phyloP scores from a whole-genome alignment of 2,888 invertebrate genomes.

The Ophion ellenae region DNA sequence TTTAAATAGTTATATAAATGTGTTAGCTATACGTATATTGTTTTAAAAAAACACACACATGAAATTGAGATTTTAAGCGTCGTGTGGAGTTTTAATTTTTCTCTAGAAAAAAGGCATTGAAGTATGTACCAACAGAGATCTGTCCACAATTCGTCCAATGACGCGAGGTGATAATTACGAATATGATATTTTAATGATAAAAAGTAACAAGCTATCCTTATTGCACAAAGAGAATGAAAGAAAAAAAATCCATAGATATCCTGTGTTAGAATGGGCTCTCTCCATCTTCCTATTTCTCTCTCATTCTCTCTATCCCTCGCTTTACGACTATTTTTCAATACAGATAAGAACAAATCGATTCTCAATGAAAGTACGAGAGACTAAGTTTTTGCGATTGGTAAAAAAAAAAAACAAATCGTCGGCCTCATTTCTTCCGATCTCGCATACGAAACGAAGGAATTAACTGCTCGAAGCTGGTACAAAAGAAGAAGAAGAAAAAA shows the following conservation, averaged over 20 bases:
- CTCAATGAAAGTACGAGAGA: slow-evolving; percentile 63
- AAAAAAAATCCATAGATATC: slow-evolving; percentile 33
- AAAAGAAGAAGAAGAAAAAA: slow-evolving; percentile 29
- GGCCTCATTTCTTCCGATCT: slow-evolving; percentile 17
- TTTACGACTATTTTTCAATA: slow-evolving; percentile 54
- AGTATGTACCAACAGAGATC: slow-evolving; percentile 70
- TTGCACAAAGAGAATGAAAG: not conserved
- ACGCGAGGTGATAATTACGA: slow-evolving; percentile 73
- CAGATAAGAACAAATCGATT: slow-evolving; percentile 43
- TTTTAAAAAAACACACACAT: slow-evolving; percentile 39
- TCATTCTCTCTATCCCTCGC: not conserved
- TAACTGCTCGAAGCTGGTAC: slow-evolving; percentile 68
- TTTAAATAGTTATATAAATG: slow-evolving; percentile 62
- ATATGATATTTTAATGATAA: slow-evolving; percentile 56
- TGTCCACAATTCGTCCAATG: slow-evolving; percentile 79
- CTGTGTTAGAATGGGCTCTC: slow-evolving; percentile 47
- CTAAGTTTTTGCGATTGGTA: slow-evolving; percentile 3
- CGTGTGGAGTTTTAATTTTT: slow-evolving; percentile 26
- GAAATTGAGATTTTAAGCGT: slow-evolving; percentile 52
- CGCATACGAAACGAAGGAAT: slow-evolving; percentile 62
- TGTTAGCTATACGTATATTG: slow-evolving; percentile 59
- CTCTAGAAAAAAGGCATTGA: slow-evolving; percentile 22
- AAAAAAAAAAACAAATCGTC: not conserved
- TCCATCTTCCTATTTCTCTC: not conserved
- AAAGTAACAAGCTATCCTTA: slow-evolving; percentile 26